These are phyloP conservation scores for Cephus runcator DNA, from an alignment of 2,888 invertebrate genomes.

Conservation along the genomic window DNA sequence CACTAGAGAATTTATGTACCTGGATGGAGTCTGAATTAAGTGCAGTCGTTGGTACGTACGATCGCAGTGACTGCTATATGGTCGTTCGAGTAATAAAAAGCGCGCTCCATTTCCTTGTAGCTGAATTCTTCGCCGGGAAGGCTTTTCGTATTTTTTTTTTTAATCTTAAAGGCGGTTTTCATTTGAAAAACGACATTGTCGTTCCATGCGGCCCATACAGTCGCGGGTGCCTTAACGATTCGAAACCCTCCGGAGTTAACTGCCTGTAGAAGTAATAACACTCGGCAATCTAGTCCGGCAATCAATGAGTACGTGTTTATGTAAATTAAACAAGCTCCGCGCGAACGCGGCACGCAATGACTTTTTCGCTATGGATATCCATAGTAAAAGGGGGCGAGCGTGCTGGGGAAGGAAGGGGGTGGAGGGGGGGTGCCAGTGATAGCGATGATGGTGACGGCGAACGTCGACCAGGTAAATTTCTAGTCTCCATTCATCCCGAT, in stretches of 20 bases:
- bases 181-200: not conserved
- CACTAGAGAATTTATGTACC: not conserved
- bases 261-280: constrained; percentile 54
- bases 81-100: not conserved
- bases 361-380: constrained; percentile 23
- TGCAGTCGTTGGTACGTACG: not conserved
- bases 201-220: not conserved
- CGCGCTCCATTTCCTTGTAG: not conserved
- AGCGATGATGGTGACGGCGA: not conserved
- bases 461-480: not conserved
- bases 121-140: not conserved
- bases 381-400: not conserved
- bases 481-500: not conserved
- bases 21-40: not conserved
- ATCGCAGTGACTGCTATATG: not conserved
- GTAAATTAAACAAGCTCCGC: constrained; percentile 56
- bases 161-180: not conserved
- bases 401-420: too few species aligned
- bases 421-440: not conserved
- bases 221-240: not conserved
- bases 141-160: not conserved
- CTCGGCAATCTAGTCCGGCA: constrained; percentile 52
- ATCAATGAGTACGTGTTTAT: constrained; percentile 62
- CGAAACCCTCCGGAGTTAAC: constrained; percentile 32
- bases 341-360: constrained; percentile 48